phyloP scores from a whole-genome alignment of 2,797 vertebrate genomes.

The Siniperca obscura region DNA sequence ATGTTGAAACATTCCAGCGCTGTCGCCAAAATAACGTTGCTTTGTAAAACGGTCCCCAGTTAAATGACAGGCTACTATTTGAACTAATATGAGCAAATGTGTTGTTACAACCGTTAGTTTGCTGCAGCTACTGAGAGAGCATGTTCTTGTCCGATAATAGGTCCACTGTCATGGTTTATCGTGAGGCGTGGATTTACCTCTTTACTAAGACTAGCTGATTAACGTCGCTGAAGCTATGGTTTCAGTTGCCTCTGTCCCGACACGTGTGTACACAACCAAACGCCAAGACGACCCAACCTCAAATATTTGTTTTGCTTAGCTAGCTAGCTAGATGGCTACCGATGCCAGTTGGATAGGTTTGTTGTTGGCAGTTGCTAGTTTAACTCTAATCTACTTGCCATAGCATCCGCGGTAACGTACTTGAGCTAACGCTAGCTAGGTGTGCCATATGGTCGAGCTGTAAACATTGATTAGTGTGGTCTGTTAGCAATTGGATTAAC shows the following conservation, averaged over 20 bases:
- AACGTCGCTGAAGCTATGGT: neutral
- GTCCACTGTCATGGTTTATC: rapidly evolving
- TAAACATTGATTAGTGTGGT: constrained; percentile 78
- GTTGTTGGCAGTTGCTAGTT: neutral
- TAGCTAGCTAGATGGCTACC: neutral
- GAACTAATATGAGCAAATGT: neutral
- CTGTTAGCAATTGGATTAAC: constrained; percentile 78
- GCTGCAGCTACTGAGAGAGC: rapidly evolving
- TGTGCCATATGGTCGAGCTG: constrained; percentile 77
- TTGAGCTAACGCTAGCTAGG: constrained; percentile 49
- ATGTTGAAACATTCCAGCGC: too few species aligned
- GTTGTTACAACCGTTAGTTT: rapidly evolving
- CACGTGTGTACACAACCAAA: neutral
- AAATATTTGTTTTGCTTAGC: neutral
- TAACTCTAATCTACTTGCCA: constrained; percentile 38
- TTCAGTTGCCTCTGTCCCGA: neutral
- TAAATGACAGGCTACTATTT: neutral
- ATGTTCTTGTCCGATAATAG: constrained; percentile 33
- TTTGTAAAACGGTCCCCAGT: too few species aligned
- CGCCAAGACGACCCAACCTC: too few species aligned
- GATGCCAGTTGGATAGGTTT: neutral
- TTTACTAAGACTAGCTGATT: neutral
- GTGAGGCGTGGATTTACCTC: neutral
- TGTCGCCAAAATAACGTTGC: neutral
- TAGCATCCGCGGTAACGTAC: constrained; percentile 31